Evolutionary conservation across 1,140 invertebrate genomes (phyloP), one percentile per base, ranked within the genome.

Genomic region (Gryon sp.): DNA sequence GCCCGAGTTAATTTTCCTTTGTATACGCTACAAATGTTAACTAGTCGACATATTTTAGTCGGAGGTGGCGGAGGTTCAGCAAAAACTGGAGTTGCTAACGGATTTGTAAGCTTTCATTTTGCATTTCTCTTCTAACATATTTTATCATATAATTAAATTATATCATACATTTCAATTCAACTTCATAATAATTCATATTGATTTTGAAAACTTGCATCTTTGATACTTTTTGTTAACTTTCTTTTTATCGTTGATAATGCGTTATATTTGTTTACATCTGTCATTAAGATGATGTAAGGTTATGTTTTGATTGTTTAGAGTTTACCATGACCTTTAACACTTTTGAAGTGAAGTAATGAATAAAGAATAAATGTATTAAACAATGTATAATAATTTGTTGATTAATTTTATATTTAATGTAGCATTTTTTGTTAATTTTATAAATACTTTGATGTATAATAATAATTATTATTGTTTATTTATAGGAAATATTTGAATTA

Each of bases 51-150:
- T 90, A 93, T 99, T 80, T 88, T 99, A 38, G 96, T 99, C 20
- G 97, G 95, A 70, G 98, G 98, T 34, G 98, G 98, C 41, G 98
- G 98, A 52, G 98, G 98, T 41, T 94, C 95, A 11, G 94, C 96
- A 12, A 98, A 97, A 89, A 99, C 97, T 34, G 98, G 98, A 15
- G 94, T 99, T 60, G 93, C 94, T 11, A 99, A 99, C 92, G 95
- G 96, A 87, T 97, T 99, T 90, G 97, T 95, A 89, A 92, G 93
- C n/a, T 80, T 22, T 41, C 1, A 15, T 46, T 9, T 6, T 24
- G 0, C 7, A 34, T 43, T 28, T 28, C 38, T 3, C n/a, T n/a
- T n/a, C n/a, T n/a, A n/a, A n/a, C n/a, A n/a, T n/a, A n/a, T n/a
- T n/a, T n/a, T n/a, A n/a, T n/a, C n/a, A n/a, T n/a, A n/a, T n/a